These are phyloP conservation scores for Epinephelus malabaricus DNA, from an alignment of 2,797 vertebrate species.

Conservation along the genomic window DNA sequence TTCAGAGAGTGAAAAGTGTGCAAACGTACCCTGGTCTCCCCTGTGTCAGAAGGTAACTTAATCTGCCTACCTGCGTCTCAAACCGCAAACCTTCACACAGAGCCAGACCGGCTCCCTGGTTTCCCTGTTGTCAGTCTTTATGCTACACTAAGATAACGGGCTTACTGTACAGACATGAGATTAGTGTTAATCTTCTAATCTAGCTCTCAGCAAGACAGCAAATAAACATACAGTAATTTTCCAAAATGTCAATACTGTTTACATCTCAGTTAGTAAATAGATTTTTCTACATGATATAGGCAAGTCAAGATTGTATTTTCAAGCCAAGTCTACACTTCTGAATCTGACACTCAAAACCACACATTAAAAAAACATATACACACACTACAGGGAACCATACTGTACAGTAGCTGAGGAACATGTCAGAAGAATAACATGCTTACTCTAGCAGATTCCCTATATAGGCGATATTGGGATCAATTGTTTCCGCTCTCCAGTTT, in stretches of 20 bases:
- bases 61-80: no score
- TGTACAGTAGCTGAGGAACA: neutral
- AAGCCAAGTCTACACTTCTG: neutral
- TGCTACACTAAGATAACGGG: neutral
- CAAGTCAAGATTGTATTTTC: neutral
- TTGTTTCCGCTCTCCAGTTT: constrained; percentile 66
- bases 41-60: no score
- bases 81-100: neutral
- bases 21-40: no score
- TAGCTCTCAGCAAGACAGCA: neutral
- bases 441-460: constrained; percentile 33
- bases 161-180: neutral
- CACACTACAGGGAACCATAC: neutral
- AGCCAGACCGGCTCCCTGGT: neutral
- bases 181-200: neutral
- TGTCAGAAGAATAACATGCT: constrained; percentile 36
- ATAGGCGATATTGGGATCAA: constrained; percentile 51
- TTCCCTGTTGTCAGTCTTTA: neutral
- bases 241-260: neutral
- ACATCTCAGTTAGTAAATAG: neutral
- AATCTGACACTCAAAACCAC: neutral
- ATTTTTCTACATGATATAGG: neutral
- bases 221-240: neutral
- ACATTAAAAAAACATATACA: neutral
- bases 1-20: no score